Evolutionary conservation across 2,113 vertebrate genomes (phyloP).

Genomic region (Myxocyprinus asiaticus): DNA sequence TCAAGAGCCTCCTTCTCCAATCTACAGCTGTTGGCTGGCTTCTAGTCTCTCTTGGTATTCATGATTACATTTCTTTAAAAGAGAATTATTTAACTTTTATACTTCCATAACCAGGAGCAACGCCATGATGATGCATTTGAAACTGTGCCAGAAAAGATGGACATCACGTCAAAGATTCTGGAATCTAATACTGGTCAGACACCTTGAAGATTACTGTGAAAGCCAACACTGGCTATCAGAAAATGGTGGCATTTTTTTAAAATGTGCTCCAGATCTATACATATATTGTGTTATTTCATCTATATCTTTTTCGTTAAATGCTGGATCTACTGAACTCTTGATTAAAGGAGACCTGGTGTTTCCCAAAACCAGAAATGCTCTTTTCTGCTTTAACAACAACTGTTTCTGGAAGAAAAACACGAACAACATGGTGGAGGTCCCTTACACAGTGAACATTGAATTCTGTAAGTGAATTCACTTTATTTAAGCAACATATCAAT

Average conservation of each 20-base stretch:
- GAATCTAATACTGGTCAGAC: constrained; percentile 44
- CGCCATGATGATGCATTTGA: background rate
- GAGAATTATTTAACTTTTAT: background rate
- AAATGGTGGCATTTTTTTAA: too few relatives aligned
- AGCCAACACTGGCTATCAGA: too few relatives aligned
- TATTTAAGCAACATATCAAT: too few relatives aligned
- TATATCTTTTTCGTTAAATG: background rate
- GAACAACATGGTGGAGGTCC: too few relatives aligned
- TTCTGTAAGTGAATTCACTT: too few relatives aligned
- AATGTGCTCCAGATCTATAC: background rate
- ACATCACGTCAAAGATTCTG: constrained; percentile 46
- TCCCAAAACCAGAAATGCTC: constrained; percentile 50
- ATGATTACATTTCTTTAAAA: too few relatives aligned
- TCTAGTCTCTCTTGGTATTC: constrained; percentile 13
- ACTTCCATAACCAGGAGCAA: background rate
- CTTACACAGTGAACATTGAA: too few relatives aligned
- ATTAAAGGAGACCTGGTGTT: constrained; percentile 49
- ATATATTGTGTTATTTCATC: background rate
- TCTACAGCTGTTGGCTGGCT: constrained; percentile 45
- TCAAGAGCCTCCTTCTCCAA: constrained; percentile 40
- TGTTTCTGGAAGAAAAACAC: constrained; percentile 38
- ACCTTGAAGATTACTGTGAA: too few relatives aligned
- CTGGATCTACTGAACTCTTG: constrained; percentile 36
- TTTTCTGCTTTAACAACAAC: constrained; percentile 37
- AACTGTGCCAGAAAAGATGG: constrained; percentile 12